phyloP scores from a whole-genome alignment of 2,113 vertebrate species.

The Alosa alosa region DNA sequence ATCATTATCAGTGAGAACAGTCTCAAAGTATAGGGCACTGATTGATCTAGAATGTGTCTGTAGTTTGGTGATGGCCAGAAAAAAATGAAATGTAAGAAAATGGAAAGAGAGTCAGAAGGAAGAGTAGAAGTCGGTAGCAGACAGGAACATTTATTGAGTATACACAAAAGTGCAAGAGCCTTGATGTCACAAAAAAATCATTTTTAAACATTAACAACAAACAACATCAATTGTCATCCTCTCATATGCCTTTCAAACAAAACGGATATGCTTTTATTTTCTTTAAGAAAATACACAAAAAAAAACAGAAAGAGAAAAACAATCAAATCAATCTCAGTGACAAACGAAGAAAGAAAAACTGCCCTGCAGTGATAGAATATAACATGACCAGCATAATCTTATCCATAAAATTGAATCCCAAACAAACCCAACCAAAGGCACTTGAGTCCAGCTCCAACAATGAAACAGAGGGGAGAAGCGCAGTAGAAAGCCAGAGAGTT shows the following conservation, averaged over 20 bases:
- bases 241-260: slow-evolving; percentile 27
- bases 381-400: slow-evolving; percentile 74
- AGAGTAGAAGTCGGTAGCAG: slow-evolving; percentile 48
- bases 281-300: slow-evolving; percentile 48
- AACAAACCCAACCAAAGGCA: slow-evolving; percentile 39
- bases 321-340: slow-evolving; percentile 32
- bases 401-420: slow-evolving; percentile 37
- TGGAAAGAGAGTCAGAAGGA: slow-evolving; percentile 7
- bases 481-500: slow-evolving; percentile 35
- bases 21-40: too few relatives aligned
- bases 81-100: background rate
- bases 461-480: slow-evolving; percentile 32
- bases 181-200: slow-evolving; percentile 45
- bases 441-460: slow-evolving; percentile 86
- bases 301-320: slow-evolving; percentile 14
- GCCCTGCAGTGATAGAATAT: slow-evolving; percentile 72
- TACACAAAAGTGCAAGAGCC: slow-evolving; percentile 62
- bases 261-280: slow-evolving; percentile 29
- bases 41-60: too few relatives aligned
- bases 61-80: too few relatives aligned
- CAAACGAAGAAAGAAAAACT: slow-evolving; percentile 63
- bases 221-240: background rate
- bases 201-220: slow-evolving; percentile 64
- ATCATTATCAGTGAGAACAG: background rate
- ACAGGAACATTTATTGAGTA: slow-evolving; percentile 68